A percentile compares a stretch with the other conserved stretches of the same genome.
Evolutionary conservation across 2,797 vertebrate species (phyloP).

Genomic region (Crocodylus rhombifer): DNA sequence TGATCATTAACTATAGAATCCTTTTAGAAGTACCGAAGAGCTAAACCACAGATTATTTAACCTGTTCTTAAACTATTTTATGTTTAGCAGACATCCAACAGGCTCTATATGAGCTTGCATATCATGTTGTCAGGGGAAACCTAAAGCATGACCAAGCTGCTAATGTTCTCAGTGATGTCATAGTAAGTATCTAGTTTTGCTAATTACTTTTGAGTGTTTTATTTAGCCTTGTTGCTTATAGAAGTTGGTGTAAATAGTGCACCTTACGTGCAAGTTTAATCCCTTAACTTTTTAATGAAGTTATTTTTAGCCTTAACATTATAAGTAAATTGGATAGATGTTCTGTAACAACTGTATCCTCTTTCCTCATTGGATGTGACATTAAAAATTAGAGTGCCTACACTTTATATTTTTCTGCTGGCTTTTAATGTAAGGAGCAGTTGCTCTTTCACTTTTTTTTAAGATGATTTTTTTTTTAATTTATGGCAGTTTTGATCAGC

Average conservation of each 20-base stretch:
- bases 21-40: neutral
- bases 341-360: neutral
- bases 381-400: neutral
- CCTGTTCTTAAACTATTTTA: conserved; percentile 12
- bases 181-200: conserved; percentile 84
- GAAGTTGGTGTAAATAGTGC: neutral
- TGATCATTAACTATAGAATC: neutral
- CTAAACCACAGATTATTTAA: neutral
- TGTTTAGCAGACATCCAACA: conserved; percentile 90
- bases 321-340: neutral
- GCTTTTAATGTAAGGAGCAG: neutral
- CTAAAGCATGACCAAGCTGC: conserved; percentile 94
- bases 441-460: neutral
- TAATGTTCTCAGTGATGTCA: conserved; percentile 91
- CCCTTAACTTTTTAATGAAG: accelerated
- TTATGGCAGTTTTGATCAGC: neutral
- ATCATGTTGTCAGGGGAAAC: conserved; percentile 93
- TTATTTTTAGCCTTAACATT: neutral
- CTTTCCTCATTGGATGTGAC: neutral
- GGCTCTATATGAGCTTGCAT: conserved; percentile 94
- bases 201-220: neutral
- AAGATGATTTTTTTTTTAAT: neutral
- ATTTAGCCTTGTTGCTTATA: neutral
- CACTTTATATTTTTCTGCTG: neutral
- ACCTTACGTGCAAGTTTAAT: neutral